These are phyloP conservation scores for Epicauta chinensis DNA, from an alignment of 1,140 invertebrate genomes.

Conservation along the genomic window DNA sequence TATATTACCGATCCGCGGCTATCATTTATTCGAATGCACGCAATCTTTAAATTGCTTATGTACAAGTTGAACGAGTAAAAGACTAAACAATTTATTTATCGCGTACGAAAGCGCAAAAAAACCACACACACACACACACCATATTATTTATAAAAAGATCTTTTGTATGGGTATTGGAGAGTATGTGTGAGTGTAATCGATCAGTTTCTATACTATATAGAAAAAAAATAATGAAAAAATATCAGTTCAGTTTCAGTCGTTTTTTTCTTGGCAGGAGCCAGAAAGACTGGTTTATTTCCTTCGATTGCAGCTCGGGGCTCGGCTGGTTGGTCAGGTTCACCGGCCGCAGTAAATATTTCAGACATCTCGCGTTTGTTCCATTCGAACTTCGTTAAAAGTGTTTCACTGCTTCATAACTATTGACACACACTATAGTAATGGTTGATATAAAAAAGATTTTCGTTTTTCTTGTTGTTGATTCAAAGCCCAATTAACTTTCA, in stretches of 20 bases:
- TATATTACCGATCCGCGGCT: conserved; percentile 28
- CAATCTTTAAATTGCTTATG: conserved; percentile 15
- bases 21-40: conserved; percentile 30
- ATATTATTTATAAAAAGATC: background rate
- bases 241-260: conserved; percentile 24
- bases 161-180: background rate
- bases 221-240: conserved; percentile 22
- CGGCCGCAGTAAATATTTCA: conserved; percentile 33
- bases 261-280: conserved; percentile 28
- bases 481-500: too few relatives aligned
- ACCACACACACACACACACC: background rate
- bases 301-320: conserved; percentile 22
- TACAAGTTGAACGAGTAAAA: background rate
- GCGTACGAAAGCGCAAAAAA: conserved; percentile 6
- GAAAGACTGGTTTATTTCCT: conserved; percentile 32
- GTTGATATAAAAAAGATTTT: too few relatives aligned
- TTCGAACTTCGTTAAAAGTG: too few relatives aligned
- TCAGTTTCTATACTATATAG: conserved; percentile 14
- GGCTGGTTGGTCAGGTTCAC: conserved; percentile 30
- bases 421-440: too few relatives aligned
- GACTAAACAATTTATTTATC: conserved; percentile 22
- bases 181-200: conserved; percentile 18
- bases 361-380: conserved; percentile 11
- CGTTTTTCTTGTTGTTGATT: too few relatives aligned
- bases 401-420: too few relatives aligned